Percentiles rank a stretch among this genome's conserved stretches.
These are phyloP conservation scores for Copidosoma floridanum DNA, from an alignment of 1,140 invertebrate species.

Conservation along the genomic window DNA sequence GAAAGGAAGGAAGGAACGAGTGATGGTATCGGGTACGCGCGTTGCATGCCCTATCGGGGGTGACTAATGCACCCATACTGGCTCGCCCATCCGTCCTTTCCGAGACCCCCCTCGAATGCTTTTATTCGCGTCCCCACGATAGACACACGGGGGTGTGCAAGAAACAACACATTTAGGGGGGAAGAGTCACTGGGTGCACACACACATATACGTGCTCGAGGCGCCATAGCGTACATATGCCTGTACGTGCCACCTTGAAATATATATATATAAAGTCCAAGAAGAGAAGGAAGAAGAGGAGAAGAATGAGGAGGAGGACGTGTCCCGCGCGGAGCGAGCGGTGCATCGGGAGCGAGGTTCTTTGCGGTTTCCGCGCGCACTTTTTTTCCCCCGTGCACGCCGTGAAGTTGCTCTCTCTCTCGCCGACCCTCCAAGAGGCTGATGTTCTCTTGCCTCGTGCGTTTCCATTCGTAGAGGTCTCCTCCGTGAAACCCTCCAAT, in stretches of 20 bases:
- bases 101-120: too few relatives aligned
- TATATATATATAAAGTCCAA: not conserved
- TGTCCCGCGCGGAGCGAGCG: not conserved
- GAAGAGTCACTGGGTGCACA: too few relatives aligned
- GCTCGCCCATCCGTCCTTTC: too few relatives aligned
- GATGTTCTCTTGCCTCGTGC: not conserved
- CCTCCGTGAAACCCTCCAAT: too few relatives aligned
- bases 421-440: not conserved
- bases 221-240: slow-evolving; percentile 8
- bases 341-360: slow-evolving; percentile 1
- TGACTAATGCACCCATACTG: not conserved
- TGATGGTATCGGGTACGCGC: too few relatives aligned
- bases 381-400: slow-evolving; percentile 1
- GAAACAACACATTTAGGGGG: too few relatives aligned
- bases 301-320: too few relatives aligned
- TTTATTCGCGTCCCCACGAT: not conserved
- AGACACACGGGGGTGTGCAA: not conserved
- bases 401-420: not conserved
- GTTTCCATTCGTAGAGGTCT: too few relatives aligned
- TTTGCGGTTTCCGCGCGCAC: slow-evolving; percentile 13
- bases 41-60: not conserved
- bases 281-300: too few relatives aligned
- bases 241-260: slow-evolving; percentile 7
- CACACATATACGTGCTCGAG: not conserved
- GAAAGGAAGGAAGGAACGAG: too few relatives aligned